Evolutionary conservation across 2,888 invertebrate genomes (phyloP), one percentile per base, ranked within the genome.

Genomic region (Ectemnius cavifrons): DNA sequence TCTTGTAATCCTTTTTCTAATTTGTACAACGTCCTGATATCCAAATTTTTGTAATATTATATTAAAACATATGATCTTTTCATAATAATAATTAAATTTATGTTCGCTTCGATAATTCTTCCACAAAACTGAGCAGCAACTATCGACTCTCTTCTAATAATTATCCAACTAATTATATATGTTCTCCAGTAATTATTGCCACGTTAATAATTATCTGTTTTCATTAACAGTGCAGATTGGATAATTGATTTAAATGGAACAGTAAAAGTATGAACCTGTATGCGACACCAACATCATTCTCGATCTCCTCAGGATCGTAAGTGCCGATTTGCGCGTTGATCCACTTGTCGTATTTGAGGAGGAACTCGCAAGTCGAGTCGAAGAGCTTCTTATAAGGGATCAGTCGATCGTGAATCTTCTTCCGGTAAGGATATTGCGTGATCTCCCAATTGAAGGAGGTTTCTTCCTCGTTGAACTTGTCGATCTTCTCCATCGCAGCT

Each of bases 391-490:
- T 96, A 88, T 94, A 99, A 0, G 98, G 98, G 45, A 94, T 93
- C 64, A 98, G 91, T 86, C 94, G 95, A 86, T 97, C 97, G 75
- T 95, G 94, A 0, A 95, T 92, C 77, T 92, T 91, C 91, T 97
- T 96, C 67, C 98, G 93, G 78, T 96, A 92, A 0, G 98, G 97
- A 92, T 98, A 99, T 83, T 96, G 95, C 0, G 98, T 97, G 4
- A 95, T 91, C 85, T 97, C 96, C 94, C 96, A 98, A n/a, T 95
- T 96, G 88, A 96, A 98, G 0, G 97, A 93, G 0, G 93, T 92
- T 89, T 99, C 99, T 90, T 99, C 98, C 89, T 95, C 96, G 89
- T 99, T 99, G 84, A 99, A 97, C 74, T 94, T 94, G 86, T 98
- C 97, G 78, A 98, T 97, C 82, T 94, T 95, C 67, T 94, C 93